A percentile compares a stretch with the other conserved stretches of the same genome.
Evolutionary conservation across 2,797 vertebrate genomes (phyloP).

Genomic region (Australoheros facetus): DNA sequence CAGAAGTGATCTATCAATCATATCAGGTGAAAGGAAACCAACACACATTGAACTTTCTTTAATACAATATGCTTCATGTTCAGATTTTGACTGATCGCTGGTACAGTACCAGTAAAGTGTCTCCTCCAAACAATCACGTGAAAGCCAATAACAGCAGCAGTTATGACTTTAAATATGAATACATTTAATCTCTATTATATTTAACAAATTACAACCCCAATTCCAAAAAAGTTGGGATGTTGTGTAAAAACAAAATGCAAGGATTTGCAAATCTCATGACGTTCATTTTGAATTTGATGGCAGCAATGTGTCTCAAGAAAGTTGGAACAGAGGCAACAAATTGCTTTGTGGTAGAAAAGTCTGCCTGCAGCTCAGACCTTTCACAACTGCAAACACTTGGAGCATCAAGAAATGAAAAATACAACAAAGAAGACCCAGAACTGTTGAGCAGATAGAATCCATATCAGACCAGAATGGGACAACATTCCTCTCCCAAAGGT

Average conservation of each 20-base stretch:
- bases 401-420: not conserved
- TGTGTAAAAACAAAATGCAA: not conserved
- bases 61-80: too few relatives aligned
- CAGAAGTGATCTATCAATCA: not conserved
- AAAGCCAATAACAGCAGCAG: not conserved
- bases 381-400: not conserved
- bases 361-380: not conserved
- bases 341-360: not conserved
- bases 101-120: too few relatives aligned
- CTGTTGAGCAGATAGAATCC: not conserved
- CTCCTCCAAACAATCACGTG: too few relatives aligned
- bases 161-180: not conserved
- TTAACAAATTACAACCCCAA: not conserved
- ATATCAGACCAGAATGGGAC: not conserved
- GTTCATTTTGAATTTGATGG: not conserved
- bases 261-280: not conserved
- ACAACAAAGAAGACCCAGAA: too few relatives aligned
- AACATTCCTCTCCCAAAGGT: not conserved
- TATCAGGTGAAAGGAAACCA: not conserved
- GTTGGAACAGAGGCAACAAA: not conserved
- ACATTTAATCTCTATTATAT: not conserved
- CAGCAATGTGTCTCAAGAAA: not conserved
- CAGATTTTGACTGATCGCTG: too few relatives aligned
- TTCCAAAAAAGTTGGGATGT: not conserved
- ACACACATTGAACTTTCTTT: not conserved